These are phyloP conservation scores for Lepidochitona cinerea DNA, from an alignment of 2,888 invertebrate species.

Conservation along the genomic window DNA sequence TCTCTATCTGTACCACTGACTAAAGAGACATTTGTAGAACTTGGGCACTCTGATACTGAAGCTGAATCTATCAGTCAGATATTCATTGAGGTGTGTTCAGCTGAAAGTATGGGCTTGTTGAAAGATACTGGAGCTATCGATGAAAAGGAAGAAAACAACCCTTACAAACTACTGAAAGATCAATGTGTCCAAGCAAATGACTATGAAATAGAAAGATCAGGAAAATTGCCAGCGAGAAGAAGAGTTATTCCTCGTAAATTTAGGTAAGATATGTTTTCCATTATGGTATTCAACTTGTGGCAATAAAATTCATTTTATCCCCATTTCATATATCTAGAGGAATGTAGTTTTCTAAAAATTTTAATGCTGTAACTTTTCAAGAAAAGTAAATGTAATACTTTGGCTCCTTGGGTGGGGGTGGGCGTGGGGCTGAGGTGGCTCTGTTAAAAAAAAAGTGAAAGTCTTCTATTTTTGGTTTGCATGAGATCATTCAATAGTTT, in stretches of 20 bases:
- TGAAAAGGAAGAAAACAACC: background rate
- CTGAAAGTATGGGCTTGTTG: background rate
- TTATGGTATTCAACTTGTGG: no score
- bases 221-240: constrained; percentile 56
- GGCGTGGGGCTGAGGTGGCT: no score
- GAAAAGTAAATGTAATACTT: no score
- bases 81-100: background rate
- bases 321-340: no score
- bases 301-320: no score
- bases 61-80: constrained; percentile 6
- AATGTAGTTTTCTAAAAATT: no score
- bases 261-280: constrained; percentile 47
- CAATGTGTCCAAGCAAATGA: constrained; percentile 56
- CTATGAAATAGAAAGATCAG: constrained; percentile 62
- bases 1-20: background rate
- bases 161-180: background rate
- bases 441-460: background rate
- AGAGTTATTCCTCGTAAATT: constrained; percentile 61
- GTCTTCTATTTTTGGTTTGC: background rate
- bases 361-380: no score
- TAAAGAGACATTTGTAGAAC: background rate
- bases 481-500: background rate
- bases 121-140: background rate
- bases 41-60: background rate
- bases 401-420: no score